A percentile compares a stretch with the other conserved stretches of the same genome.
phyloP scores from a whole-genome alignment of 2,113 vertebrate genomes.

The Nanorana parkeri region DNA sequence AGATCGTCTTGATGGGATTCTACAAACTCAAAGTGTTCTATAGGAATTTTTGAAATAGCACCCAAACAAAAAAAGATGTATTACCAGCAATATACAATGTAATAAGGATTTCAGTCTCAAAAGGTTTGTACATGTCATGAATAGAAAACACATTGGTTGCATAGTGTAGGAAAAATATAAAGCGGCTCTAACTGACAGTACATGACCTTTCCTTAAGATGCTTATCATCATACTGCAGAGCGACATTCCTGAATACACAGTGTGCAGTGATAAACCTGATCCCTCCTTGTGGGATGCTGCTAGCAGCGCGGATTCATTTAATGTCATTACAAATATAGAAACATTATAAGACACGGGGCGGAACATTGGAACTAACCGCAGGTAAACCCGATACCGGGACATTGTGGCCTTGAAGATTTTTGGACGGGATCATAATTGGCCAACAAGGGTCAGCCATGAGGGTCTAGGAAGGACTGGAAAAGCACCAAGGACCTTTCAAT shows the following conservation, averaged over 20 bases:
- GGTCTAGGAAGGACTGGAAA: not conserved
- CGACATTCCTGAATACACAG: not conserved
- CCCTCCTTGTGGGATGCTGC: not conserved
- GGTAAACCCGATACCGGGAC: slow-evolving; percentile 2
- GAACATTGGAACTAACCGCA: not conserved
- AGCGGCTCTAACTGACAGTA: too few species aligned
- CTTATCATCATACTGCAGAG: not conserved
- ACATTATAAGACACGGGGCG: slow-evolving; percentile 7
- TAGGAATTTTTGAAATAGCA: too few species aligned
- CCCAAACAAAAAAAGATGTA: too few species aligned
- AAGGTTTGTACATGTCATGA: too few species aligned
- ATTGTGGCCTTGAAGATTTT: not conserved
- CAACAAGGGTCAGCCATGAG: not conserved
- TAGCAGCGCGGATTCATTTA: slow-evolving; percentile 9
- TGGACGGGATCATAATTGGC: not conserved
- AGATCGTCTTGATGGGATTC: too few species aligned
- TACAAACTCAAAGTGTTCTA: too few species aligned
- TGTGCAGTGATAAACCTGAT: slow-evolving; percentile 7
- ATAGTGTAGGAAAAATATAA: too few species aligned
- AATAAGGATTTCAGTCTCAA: too few species aligned
- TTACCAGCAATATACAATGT: too few species aligned
- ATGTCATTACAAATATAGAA: slow-evolving; percentile 45
- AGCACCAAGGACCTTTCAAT: not conserved
- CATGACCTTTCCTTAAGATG: slow-evolving; percentile 1
- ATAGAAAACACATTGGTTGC: too few species aligned